Conservation (phyloP, 1,140 invertebrate genomes). For the Drosophila sproati region DNA sequence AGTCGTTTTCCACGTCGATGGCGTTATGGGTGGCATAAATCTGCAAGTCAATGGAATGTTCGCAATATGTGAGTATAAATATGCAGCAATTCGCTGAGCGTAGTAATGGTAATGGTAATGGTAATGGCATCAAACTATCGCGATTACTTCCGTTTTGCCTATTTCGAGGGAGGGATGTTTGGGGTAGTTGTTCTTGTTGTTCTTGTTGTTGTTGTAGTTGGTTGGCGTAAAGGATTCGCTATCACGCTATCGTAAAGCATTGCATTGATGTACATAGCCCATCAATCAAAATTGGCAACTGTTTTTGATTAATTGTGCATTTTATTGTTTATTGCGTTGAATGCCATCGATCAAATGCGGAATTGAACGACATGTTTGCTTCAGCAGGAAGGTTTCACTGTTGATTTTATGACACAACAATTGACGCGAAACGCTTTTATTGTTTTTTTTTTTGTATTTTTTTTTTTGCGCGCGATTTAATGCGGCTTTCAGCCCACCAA, state of each 20-base stretch:
- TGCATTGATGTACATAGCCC: slow-evolving; percentile 60
- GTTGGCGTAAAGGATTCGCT: slow-evolving; percentile 42
- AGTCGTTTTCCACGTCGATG: slow-evolving; percentile 93
- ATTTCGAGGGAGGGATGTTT: slow-evolving; percentile 7
- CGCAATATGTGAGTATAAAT: slow-evolving; percentile 53
- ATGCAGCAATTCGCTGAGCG: slow-evolving; percentile 8
- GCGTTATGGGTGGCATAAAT: slow-evolving; percentile 97
- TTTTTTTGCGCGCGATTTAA: neutral
- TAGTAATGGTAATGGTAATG: slow-evolving; percentile 9
- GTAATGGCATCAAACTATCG: slow-evolving; percentile 34
- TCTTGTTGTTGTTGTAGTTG: neutral
- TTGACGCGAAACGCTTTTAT: slow-evolving; percentile 79
- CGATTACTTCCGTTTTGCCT: slow-evolving; percentile 9
- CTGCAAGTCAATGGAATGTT: slow-evolving; percentile 79
- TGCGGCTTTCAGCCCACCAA: neutral
- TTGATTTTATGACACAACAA: slow-evolving; percentile 81
- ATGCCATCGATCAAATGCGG: slow-evolving; percentile 70
- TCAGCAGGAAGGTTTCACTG: slow-evolving; percentile 32
- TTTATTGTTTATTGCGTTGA: slow-evolving; percentile 74
- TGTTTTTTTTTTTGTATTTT: slow-evolving; percentile 40
- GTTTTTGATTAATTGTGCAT: slow-evolving; percentile 80
- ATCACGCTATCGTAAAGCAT: slow-evolving; percentile 26
- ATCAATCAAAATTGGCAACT: slow-evolving; percentile 75
- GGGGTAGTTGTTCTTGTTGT: neutral
- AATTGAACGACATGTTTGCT: neutral